These are phyloP conservation scores for Drosophila gaucha DNA, from an alignment of 2,888 invertebrate genomes.

Conservation along the genomic window DNA sequence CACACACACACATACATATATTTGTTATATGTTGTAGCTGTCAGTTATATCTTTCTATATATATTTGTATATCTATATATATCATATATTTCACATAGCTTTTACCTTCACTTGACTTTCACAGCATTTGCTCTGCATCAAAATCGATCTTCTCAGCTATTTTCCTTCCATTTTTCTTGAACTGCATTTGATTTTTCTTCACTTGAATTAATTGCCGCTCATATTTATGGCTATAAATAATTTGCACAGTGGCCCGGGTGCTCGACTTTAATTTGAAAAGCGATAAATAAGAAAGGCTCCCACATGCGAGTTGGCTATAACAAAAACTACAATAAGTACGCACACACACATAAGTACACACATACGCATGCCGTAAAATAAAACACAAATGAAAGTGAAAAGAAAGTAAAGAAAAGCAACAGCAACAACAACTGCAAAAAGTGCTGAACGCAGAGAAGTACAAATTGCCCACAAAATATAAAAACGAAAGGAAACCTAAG, in stretches of 20 bases:
- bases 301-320: conserved; percentile 28
- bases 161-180: conserved; percentile 49
- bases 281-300: conserved; percentile 75
- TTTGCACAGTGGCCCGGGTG: conserved; percentile 49
- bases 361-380: conserved; percentile 63
- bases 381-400: conserved; percentile 77
- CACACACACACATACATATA: background rate
- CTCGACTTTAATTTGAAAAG: conserved; percentile 79
- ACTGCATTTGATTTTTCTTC: conserved; percentile 22
- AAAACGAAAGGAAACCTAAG: conserved; percentile 55
- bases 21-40: no score
- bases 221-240: conserved; percentile 75
- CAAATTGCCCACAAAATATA: conserved; percentile 80
- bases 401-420: conserved; percentile 68
- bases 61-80: background rate
- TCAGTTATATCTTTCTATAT: background rate
- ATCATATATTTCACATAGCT: background rate
- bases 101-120: background rate
- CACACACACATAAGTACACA: conserved; percentile 10
- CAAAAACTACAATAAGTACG: conserved; percentile 58
- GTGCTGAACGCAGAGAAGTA: conserved; percentile 81
- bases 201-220: conserved; percentile 60
- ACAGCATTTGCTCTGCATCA: background rate
- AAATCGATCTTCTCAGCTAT: conserved; percentile 2
- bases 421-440: conserved; percentile 66